phyloP scores from a whole-genome alignment of 53 echinoderm and acorn worm species.

The Crossaster papposus region DNA sequence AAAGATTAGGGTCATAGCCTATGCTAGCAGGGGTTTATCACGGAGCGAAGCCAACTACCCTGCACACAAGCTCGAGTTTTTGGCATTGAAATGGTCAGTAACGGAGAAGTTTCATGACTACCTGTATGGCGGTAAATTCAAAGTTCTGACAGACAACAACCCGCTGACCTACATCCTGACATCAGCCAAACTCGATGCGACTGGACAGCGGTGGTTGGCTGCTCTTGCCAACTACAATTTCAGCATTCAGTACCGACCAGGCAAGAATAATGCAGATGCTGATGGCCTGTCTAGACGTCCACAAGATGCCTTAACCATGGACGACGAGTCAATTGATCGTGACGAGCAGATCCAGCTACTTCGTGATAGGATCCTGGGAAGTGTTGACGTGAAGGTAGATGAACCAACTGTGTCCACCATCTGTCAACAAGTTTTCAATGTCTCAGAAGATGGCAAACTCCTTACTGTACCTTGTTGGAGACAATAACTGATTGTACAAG shows the following conservation, averaged over 20 bases:
- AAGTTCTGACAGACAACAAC: conserved; percentile 70
- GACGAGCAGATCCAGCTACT: not conserved
- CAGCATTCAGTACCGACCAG: conserved; percentile 64
- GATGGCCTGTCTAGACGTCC: conserved; percentile 58
- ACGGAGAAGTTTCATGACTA: conserved; percentile 66
- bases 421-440: no score
- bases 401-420: not conserved
- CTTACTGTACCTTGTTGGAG: conserved; percentile 36
- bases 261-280: conserved; percentile 65
- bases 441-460: no score
- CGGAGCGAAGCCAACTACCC: conserved; percentile 71
- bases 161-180: conserved; percentile 67
- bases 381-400: not conserved
- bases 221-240: conserved; percentile 64
- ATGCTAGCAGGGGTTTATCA: conserved; percentile 70
- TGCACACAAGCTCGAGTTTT: conserved; percentile 69
- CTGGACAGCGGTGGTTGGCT: conserved; percentile 69
- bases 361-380: not conserved
- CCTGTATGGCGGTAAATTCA: conserved; percentile 48
- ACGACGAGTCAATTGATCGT: conserved; percentile 7
- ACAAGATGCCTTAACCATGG: not conserved
- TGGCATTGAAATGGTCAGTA: conserved; percentile 68
- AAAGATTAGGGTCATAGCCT: conserved; percentile 65
- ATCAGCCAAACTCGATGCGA: conserved; percentile 64
- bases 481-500: conserved; percentile 39